phyloP scores from a whole-genome alignment of 1,140 invertebrate genomes.

The Papilio machaon region DNA sequence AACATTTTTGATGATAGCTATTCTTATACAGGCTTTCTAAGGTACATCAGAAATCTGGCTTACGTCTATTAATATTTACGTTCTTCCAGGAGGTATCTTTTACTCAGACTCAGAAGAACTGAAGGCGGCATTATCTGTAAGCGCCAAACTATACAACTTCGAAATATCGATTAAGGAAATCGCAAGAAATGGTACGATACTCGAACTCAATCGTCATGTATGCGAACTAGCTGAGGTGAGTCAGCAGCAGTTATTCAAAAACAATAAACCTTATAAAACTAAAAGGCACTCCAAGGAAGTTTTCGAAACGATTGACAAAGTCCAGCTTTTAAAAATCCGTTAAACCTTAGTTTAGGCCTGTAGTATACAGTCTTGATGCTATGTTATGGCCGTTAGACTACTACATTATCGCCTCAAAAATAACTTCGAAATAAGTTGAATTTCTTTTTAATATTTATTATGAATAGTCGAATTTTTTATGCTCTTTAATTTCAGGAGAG shows the following conservation, averaged over 20 bases:
- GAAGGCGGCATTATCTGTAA: constrained; percentile 56
- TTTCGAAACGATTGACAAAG: no score
- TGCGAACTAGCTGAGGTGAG: constrained; percentile 68
- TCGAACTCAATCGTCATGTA: constrained; percentile 62
- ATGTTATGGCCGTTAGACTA: no score
- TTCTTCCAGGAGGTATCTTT: constrained; percentile 70
- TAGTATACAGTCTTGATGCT: no score
- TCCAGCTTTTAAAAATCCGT: no score
- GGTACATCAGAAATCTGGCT: neutral
- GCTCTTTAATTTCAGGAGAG: constrained; percentile 59
- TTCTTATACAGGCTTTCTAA: neutral
- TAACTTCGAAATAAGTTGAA: no score
- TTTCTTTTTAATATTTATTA: no score
- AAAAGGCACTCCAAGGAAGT: no score
- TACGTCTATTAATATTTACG: neutral
- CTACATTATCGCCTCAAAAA: no score
- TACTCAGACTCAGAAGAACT: constrained; percentile 62
- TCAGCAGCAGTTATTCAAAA: neutral
- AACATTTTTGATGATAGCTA: neutral
- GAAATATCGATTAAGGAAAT: constrained; percentile 60
- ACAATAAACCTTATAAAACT: no score
- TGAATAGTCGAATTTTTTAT: neutral
- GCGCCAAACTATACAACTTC: constrained; percentile 62
- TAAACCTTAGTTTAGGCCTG: no score
- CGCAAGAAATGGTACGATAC: constrained; percentile 59